A percentile compares a stretch with the other conserved stretches of the same genome.
These are phyloP conservation scores for Phoenicopterus ruber DNA, from an alignment of 2,113 vertebrate genomes.

Conservation along the genomic window DNA sequence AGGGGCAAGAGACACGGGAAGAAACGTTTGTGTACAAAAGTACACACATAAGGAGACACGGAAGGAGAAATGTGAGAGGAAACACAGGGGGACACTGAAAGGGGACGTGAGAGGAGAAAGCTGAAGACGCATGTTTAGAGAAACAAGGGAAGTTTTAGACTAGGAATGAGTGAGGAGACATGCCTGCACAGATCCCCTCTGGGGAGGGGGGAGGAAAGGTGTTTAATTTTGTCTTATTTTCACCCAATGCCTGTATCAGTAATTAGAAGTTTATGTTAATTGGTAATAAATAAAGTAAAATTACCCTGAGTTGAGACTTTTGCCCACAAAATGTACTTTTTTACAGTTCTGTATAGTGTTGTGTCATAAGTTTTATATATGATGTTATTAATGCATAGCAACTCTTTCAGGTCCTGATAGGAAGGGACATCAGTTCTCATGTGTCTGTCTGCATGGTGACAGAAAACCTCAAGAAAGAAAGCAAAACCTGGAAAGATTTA, in stretches of 20 bases:
- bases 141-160: neutral
- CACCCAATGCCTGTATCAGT: neutral
- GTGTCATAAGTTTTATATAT: neutral
- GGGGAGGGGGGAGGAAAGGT: neutral
- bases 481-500: conserved; percentile 93
- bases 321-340: neutral
- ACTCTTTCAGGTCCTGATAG: conserved; percentile 87
- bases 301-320: neutral
- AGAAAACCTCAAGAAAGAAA: conserved; percentile 96
- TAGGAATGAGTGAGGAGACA: neutral
- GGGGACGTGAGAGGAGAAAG: neutral
- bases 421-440: conserved; percentile 92
- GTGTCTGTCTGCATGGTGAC: conserved; percentile 97
- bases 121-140: neutral
- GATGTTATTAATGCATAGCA: neutral
- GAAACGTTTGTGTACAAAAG: neutral
- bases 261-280: neutral
- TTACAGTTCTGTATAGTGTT: neutral
- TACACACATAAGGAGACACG: rapidly evolving
- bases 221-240: neutral
- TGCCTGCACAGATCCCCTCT: neutral
- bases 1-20: neutral
- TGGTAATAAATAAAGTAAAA: neutral
- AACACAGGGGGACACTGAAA: neutral
- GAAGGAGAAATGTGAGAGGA: neutral